A percentile compares a stretch with the other conserved stretches of the same genome.
Evolutionary conservation across 2,797 vertebrate genomes (phyloP).

Genomic region (Myiotriccus ornatus): DNA sequence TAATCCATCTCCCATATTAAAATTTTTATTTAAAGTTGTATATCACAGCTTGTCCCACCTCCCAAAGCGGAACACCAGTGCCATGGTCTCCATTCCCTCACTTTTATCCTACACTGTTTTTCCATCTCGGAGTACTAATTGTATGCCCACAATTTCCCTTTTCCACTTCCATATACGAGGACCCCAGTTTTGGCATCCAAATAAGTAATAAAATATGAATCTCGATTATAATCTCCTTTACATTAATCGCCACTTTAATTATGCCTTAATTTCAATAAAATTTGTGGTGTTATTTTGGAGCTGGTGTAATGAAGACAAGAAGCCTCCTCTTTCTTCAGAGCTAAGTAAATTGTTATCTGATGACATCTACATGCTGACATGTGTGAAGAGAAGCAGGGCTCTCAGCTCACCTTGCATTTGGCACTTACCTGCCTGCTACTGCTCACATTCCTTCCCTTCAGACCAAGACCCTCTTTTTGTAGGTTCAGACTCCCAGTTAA

Average conservation of each 20-base stretch:
- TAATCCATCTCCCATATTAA: background rate
- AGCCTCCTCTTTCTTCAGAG: background rate
- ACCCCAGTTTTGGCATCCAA: background rate
- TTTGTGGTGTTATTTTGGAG: background rate
- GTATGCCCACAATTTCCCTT: background rate
- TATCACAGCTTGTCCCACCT: background rate
- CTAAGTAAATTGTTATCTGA: conserved; percentile 36
- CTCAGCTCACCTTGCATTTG: conserved; percentile 35
- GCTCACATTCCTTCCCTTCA: background rate
- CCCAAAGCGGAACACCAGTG: background rate
- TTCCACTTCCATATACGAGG: background rate
- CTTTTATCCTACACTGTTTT: background rate
- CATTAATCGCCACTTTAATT: background rate
- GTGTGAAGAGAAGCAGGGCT: conserved; percentile 9
- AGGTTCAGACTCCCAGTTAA: background rate
- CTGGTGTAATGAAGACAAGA: conserved; percentile 13
- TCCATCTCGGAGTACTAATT: background rate
- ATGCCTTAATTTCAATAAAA: background rate
- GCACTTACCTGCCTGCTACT: background rate
- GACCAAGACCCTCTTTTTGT: background rate
- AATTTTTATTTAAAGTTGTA: background rate
- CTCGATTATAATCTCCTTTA: background rate
- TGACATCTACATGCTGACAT: conserved; percentile 11
- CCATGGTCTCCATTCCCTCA: background rate
- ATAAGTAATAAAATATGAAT: background rate